These are phyloP conservation scores for Sitodiplosis mosellana DNA, from an alignment of 1,140 invertebrate genomes.

Conservation along the genomic window DNA sequence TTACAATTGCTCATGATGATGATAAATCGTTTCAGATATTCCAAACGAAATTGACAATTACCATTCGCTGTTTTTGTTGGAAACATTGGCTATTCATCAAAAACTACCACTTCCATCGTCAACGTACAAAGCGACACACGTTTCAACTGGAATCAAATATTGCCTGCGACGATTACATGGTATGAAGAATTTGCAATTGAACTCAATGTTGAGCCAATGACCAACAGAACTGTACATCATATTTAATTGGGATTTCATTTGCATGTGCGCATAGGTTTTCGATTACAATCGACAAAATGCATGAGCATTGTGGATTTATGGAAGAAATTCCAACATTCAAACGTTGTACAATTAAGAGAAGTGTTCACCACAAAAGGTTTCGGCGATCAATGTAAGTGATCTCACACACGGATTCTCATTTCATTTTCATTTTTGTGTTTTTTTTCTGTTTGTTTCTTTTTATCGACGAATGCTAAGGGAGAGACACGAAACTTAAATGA, in stretches of 20 bases:
- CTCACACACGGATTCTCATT: too few species aligned
- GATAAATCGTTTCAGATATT: slow-evolving; percentile 38
- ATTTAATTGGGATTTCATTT: background rate
- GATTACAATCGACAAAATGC: slow-evolving; percentile 66
- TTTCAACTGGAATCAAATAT: slow-evolving; percentile 68
- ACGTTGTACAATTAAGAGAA: slow-evolving; percentile 78
- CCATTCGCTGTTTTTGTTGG: slow-evolving; percentile 70
- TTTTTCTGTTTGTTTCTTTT: background rate
- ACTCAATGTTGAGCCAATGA: too few species aligned
- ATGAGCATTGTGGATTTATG: slow-evolving; percentile 76
- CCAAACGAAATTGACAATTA: slow-evolving; percentile 79
- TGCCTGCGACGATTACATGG: slow-evolving; percentile 77
- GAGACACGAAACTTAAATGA: background rate
- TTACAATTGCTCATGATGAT: too few species aligned
- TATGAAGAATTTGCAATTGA: too few species aligned
- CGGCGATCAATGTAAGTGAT: slow-evolving; percentile 69
- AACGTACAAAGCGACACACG: slow-evolving; percentile 82
- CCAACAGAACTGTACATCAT: background rate
- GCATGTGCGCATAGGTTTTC: slow-evolving; percentile 34
- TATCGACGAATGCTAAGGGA: background rate
- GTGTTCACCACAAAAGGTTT: slow-evolving; percentile 92
- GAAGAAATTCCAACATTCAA: slow-evolving; percentile 85
- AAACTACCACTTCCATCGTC: slow-evolving; percentile 53
- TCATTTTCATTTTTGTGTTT: too few species aligned
- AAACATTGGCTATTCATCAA: slow-evolving; percentile 49